Evolutionary conservation across 2,888 invertebrate species (phyloP).

Genomic region (Mylabris sibirica): DNA sequence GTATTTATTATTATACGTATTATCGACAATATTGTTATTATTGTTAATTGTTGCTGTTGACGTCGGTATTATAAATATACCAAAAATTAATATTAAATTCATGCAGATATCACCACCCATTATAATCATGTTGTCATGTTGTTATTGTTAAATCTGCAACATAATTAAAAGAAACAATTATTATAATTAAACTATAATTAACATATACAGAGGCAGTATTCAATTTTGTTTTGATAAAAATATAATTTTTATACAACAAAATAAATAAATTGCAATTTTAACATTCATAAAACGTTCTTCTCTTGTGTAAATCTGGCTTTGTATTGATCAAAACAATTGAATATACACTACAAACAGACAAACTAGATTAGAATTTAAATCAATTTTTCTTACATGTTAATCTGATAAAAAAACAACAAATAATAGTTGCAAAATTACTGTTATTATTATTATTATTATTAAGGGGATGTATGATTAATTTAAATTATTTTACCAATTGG

Average conservation of each 20-base stretch:
- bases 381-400: neutral
- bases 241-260: neutral
- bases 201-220: neutral
- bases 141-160: neutral
- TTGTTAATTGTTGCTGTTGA: neutral
- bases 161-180: neutral
- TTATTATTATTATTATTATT: neutral
- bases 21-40: neutral
- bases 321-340: constrained; percentile 19
- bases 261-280: neutral
- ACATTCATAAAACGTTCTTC: neutral
- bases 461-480: neutral
- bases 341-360: neutral
- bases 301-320: constrained; percentile 11
- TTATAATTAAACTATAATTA: neutral
- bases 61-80: neutral
- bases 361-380: neutral
- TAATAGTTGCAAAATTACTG: neutral
- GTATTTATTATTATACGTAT: neutral
- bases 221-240: neutral
- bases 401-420: neutral
- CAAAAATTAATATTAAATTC: neutral
- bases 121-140: constrained; percentile 12
- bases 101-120: constrained; percentile 6
- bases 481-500: constrained; percentile 4